Evolutionary conservation across 2,797 vertebrate genomes (phyloP), one percentile per base, ranked within the genome.

Genomic region (Momotus momota): DNA sequence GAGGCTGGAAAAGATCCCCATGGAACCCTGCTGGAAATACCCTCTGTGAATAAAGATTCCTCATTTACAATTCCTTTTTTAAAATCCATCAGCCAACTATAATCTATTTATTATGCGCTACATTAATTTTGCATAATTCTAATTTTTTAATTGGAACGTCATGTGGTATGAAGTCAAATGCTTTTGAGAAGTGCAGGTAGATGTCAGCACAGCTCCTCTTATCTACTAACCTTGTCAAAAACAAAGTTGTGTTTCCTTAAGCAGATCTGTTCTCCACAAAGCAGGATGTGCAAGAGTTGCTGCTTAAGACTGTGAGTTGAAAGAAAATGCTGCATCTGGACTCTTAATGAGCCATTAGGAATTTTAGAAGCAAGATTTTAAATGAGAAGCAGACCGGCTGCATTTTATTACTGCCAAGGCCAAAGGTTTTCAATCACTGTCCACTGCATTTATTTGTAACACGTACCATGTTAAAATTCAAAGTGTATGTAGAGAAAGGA

Each of bases 81-180:
- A 1, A 88, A 94, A 86, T 60, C 45, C 31, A 46, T 64, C 62
- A 84, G 48, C 52, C 73, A 90, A 72, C 91, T 94, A 70, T 88
- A 88, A 93, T 86, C 65, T 89, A 75, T 70, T 95, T 94, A 96
- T 93, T 88, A 94, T 73, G 54, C 2, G 0, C 51, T 88, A 81
- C 66, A 86, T 73, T 91, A 94, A 94, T 90, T 94, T 91, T 91
- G 57, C 89, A 88, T 35, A 57, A 11, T 88, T 91, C 35, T 81
- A 91, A 73, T 91, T 94, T 94, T 95, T 95, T 95, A 92, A 94
- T 91, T 69, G 54, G 62, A 83, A 75, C 31, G 64, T 81, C 80
- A 81, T 22, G 48, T 70, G 73, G 25, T 70, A 90, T 22, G 25
- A 91, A 96, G 54, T 70, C 54, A 88, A 93, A 88, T 62, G 55